A percentile compares a stretch with the other conserved stretches of the same genome.
These are phyloP conservation scores for Garrulus glandarius DNA, from an alignment of 2,797 vertebrate genomes.

Conservation along the genomic window DNA sequence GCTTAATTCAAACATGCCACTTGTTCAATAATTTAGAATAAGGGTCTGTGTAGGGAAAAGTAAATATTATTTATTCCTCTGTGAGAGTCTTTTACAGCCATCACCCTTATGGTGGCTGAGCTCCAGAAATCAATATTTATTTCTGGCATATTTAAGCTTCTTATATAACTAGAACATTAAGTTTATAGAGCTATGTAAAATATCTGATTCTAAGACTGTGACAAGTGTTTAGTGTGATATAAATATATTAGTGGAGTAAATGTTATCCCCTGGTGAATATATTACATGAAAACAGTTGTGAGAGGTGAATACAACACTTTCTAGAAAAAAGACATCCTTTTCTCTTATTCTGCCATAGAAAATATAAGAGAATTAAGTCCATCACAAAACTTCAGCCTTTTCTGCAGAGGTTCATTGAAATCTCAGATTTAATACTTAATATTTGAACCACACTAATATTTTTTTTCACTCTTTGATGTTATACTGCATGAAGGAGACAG, in stretches of 20 bases:
- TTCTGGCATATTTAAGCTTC: constrained; percentile 41
- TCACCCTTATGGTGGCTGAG: constrained; percentile 6
- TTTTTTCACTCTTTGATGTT: neutral
- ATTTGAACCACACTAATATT: neutral
- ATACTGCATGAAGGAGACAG: neutral
- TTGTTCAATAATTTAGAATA: constrained; percentile 31
- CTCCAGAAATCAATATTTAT: constrained; percentile 62
- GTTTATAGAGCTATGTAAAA: constrained; percentile 37
- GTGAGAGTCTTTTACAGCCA: neutral
- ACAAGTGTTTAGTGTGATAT: neutral
- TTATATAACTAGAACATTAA: constrained; percentile 27
- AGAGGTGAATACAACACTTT: neutral
- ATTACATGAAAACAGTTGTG: neutral
- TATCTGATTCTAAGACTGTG: constrained; percentile 5
- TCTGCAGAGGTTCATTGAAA: neutral
- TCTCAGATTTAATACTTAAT: neutral
- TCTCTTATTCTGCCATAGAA: neutral
- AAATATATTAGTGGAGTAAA: neutral
- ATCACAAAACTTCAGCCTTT: neutral
- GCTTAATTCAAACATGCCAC: constrained; percentile 24
- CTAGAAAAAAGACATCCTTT: neutral
- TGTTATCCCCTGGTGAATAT: neutral
- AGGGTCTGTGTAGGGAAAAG: constrained; percentile 23
- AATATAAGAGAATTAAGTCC: neutral
- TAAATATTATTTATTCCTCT: constrained; percentile 46